Percentiles rank a stretch among this genome's conserved stretches.
These are phyloP conservation scores for Ictalurus punctatus DNA, from an alignment of 2,113 vertebrate genomes.

Conservation along the genomic window DNA sequence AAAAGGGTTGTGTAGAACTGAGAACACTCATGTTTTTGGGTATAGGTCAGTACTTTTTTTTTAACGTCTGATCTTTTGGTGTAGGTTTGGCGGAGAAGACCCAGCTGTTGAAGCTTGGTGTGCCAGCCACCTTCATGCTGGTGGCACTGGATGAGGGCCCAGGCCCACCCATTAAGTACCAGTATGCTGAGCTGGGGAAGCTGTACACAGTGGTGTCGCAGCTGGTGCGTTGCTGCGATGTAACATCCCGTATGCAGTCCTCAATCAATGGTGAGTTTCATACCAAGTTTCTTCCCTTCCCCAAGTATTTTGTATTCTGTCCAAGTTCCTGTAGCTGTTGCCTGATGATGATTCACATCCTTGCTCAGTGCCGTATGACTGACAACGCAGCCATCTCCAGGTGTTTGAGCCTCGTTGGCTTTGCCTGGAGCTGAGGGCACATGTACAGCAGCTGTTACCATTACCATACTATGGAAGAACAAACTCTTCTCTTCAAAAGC, in stretches of 20 bases:
- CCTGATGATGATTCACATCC: conserved; percentile 72
- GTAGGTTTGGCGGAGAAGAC: conserved; percentile 97
- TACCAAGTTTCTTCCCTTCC: neutral
- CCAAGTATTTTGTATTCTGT: neutral
- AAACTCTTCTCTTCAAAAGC: neutral
- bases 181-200: conserved; percentile 97
- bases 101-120: conserved; percentile 93
- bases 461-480: neutral
- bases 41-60: neutral
- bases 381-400: conserved; percentile 66
- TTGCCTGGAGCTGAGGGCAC: conserved; percentile 70
- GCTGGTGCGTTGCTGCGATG: conserved; percentile 96
- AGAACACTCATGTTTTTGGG: neutral
- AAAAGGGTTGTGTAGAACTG: neutral
- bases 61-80: neutral
- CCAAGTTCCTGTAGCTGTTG: neutral
- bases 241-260: conserved; percentile 95
- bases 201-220: conserved; percentile 98
- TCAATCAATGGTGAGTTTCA: conserved; percentile 89
- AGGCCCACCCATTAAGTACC: conserved; percentile 98
- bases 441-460: neutral
- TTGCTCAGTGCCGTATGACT: conserved; percentile 74
- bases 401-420: conserved; percentile 56
- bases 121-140: conserved; percentile 98
- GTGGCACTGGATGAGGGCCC: conserved; percentile 97